Evolutionary conservation across 2,113 vertebrate species (phyloP).

Genomic region (Panthera tigris): DNA sequence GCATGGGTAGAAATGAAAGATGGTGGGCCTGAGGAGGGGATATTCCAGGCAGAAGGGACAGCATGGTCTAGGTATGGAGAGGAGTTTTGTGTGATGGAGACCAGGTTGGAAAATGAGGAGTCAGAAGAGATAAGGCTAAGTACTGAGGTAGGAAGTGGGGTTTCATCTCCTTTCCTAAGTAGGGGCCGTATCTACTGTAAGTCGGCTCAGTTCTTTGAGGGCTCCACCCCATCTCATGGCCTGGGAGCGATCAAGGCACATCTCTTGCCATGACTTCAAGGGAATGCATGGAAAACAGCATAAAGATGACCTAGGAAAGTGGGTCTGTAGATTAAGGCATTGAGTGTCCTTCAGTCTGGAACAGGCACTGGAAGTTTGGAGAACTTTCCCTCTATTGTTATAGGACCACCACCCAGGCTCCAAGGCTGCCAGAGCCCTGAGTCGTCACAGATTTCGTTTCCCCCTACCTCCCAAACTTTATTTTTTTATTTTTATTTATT

Average conservation of each 20-base stretch:
- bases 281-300: not conserved
- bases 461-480: not conserved
- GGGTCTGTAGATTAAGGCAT: no score
- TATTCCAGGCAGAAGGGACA: not conserved
- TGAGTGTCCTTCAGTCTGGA: not conserved
- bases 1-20: not conserved
- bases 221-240: fast-evolving
- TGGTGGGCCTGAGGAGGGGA: not conserved
- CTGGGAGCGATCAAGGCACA: not conserved
- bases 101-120: not conserved
- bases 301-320: not conserved
- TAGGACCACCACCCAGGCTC: no score
- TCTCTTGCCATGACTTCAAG: not conserved
- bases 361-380: not conserved
- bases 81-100: not conserved
- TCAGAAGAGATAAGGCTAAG: not conserved
- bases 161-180: not conserved
- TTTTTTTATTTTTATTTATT: no score
- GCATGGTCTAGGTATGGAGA: not conserved
- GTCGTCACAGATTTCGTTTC: fast-evolving
- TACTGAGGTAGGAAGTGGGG: not conserved
- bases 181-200: fast-evolving
- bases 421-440: not conserved
- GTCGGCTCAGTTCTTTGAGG: not conserved
- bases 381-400: not conserved